Evolutionary conservation across 2,113 vertebrate species (phyloP), one percentile per base, ranked within the genome.

Genomic region (Puffinus mauretanicus): DNA sequence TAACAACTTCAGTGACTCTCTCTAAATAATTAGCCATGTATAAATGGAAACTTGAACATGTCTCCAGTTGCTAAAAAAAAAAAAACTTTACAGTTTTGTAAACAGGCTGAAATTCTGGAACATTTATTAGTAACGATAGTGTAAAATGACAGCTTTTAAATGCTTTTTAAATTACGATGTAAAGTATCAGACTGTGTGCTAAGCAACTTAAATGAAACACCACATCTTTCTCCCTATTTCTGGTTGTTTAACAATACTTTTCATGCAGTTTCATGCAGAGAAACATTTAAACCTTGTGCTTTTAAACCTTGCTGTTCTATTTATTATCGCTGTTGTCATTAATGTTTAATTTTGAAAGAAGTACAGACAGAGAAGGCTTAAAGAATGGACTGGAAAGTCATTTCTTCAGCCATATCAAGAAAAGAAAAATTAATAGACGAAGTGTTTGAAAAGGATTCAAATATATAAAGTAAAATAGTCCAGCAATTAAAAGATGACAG

Each of bases 261-360:
- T 77, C 34, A 49, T 73, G 34, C 24, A 52, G 11, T 47, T 64
- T 34, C 40, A 40, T 40, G 8, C 66, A 92, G 38, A 82, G 67
- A 77, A 94, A 58, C 27, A 61, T 81, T 6, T 72, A 52, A 86
- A 72, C 21, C 42, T 71, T 75, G 13, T 54, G 30, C 54, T 92
- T 88, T 94, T 90, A 84, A 90, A 77, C 40, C 24, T 61, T 73
- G 8, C 32, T 61, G 30, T 86, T 77, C 52, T 60, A 7, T 79
- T 66, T 85, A 44, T 71, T 86, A 32, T 64, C 0, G 0, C 24
- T 72, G 25, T 57, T 88, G 32, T 80, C 76, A 65, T 49, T 86
- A 86, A 65, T 52, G 40, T 90, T 83, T 95, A 44, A 73, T 91
- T 95, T 69, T 65, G n/a, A 77, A 96, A 69, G 44, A 75, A 67